These are phyloP conservation scores for Phalacrocorax carbo DNA, from an alignment of 2,113 vertebrate genomes.

Conservation along the genomic window DNA sequence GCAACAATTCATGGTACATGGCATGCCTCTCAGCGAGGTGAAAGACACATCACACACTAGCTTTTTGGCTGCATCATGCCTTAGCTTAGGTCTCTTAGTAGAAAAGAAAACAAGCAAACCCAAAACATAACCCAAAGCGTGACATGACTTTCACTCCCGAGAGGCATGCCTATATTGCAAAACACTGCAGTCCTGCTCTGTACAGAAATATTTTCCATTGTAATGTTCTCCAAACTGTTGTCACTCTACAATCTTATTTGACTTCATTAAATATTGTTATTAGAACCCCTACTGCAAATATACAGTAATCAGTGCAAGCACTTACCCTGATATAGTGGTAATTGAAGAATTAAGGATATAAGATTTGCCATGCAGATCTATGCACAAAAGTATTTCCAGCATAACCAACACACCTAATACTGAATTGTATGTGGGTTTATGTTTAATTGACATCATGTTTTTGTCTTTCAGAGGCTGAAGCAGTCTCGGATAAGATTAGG, in stretches of 20 bases:
- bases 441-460: background rate
- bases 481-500: background rate
- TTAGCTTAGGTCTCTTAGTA: background rate
- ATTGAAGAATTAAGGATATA: background rate
- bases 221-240: background rate
- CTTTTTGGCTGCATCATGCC: background rate
- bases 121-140: background rate
- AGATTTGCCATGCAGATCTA: background rate
- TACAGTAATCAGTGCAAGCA: background rate
- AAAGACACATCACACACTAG: background rate
- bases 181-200: background rate
- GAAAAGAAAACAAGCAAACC: background rate
- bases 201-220: background rate
- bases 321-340: background rate
- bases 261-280: background rate
- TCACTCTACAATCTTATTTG: background rate
- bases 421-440: background rate
- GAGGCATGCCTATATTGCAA: background rate
- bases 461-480: background rate
- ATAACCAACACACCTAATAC: background rate
- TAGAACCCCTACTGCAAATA: background rate
- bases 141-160: background rate
- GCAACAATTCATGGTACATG: background rate
- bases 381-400: background rate
- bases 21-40: background rate